Evolutionary conservation across 2,888 invertebrate species (phyloP).

Genomic region (Lapara coniferarum): DNA sequence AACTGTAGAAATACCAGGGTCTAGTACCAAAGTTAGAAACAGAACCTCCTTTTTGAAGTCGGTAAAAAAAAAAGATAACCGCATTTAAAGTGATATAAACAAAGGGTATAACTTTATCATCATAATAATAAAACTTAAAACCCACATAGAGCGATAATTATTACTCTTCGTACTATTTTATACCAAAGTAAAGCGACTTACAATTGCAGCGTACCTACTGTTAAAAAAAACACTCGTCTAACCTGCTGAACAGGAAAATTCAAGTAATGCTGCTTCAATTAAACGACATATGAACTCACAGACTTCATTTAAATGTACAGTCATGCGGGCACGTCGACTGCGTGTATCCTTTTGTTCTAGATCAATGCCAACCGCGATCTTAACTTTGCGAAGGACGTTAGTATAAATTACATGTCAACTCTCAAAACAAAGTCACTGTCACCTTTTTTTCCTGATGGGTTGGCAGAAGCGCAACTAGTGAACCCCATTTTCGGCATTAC

Average conservation of each 20-base stretch:
- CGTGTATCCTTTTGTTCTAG: conserved; percentile 40
- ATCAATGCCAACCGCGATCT: conserved; percentile 38
- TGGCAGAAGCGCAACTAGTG: no score
- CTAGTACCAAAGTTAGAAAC: no score
- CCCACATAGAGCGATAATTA: not conserved
- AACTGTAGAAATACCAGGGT: no score
- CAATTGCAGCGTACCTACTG: not conserved
- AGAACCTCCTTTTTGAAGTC: no score
- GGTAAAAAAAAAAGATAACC: no score
- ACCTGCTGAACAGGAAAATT: conserved; percentile 27
- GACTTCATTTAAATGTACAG: conserved; percentile 39
- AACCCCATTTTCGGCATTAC: no score
- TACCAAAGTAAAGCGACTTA: not conserved
- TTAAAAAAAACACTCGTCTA: not conserved
- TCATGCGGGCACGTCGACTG: conserved; percentile 37
- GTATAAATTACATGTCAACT: no score
- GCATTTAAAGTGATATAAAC: not conserved
- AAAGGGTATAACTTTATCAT: not conserved
- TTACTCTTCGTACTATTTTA: not conserved
- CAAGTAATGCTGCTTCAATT: conserved; percentile 32
- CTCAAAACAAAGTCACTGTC: no score
- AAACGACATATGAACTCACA: conserved; percentile 25
- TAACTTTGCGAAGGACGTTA: not conserved
- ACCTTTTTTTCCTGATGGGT: no score
- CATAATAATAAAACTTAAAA: not conserved